These are phyloP conservation scores for Corythornis madagascariensis DNA, from an alignment of 2,113 vertebrate species.

Conservation along the genomic window DNA sequence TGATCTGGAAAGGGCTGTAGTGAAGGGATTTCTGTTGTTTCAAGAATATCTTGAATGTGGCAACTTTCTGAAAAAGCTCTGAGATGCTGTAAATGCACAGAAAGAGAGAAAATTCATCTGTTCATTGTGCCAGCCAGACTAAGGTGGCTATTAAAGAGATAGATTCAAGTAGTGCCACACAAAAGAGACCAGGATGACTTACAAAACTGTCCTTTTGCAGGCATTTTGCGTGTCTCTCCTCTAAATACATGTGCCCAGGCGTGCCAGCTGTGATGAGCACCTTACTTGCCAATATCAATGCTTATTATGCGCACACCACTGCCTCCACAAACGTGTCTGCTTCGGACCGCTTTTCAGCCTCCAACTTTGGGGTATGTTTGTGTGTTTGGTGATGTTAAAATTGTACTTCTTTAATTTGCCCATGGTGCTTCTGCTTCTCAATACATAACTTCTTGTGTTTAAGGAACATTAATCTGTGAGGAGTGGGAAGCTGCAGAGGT, in stretches of 20 bases:
- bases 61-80: not conserved
- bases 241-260: conserved; percentile 98
- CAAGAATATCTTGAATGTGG: not conserved
- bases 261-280: conserved; percentile 99
- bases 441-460: not conserved
- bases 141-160: not conserved
- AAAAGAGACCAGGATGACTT: not conserved
- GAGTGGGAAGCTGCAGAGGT: not conserved
- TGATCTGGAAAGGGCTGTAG: not conserved
- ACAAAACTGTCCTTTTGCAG: conserved; percentile 70
- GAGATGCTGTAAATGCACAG: not conserved
- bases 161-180: not conserved
- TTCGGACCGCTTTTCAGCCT: conserved; percentile 94
- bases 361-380: conserved; percentile 95
- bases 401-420: not conserved
- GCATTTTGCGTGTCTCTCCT: conserved; percentile 98
- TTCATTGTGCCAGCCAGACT: not conserved
- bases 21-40: not conserved
- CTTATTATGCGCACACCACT: conserved; percentile 97
- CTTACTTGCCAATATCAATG: conserved; percentile 98
- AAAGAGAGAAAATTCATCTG: not conserved
- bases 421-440: not conserved
- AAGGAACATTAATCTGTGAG: not conserved
- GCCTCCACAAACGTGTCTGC: conserved; percentile 98
- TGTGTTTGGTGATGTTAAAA: not conserved